Conservation (phyloP, 2,888 invertebrate species). For the Pollenia griseotomentosa region DNA sequence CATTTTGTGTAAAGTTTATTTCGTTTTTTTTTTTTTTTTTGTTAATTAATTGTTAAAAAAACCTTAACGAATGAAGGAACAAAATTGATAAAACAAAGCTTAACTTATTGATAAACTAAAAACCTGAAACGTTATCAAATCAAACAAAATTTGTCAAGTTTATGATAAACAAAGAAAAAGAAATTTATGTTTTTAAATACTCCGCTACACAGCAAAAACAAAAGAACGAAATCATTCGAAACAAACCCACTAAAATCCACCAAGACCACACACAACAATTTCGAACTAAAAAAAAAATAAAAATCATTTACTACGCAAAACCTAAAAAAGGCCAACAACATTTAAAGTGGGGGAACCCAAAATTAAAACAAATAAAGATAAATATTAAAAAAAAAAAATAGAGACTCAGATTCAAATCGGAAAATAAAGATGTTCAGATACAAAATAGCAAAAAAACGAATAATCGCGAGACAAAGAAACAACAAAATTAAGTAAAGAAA, state of each 20-base stretch:
- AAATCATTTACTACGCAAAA: conserved; percentile 54
- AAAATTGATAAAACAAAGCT: not conserved
- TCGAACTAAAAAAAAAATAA: not conserved
- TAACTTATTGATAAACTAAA: conserved; percentile 56
- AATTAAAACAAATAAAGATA: conserved; percentile 13
- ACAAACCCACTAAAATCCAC: conserved; percentile 16
- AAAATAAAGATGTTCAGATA: conserved; percentile 32
- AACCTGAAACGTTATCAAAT: conserved; percentile 75
- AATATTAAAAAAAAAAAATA: conserved; percentile 29
- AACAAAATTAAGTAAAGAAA: conserved; percentile 47
- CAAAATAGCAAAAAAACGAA: conserved; percentile 27
- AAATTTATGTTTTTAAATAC: conserved; percentile 64
- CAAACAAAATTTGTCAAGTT: conserved; percentile 82
- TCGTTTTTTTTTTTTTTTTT: no score
- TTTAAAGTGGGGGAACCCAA: conserved; percentile 51
- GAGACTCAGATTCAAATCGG: conserved; percentile 54
- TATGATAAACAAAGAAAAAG: conserved; percentile 69
- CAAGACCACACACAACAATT: conserved; percentile 56
- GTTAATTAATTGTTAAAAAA: no score
- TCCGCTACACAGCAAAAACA: conserved; percentile 42
- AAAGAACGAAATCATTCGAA: conserved; percentile 16
- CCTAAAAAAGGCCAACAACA: conserved; percentile 25
- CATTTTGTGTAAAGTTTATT: no score
- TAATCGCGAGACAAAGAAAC: conserved; percentile 22
- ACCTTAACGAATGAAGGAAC: no score